phyloP scores from a whole-genome alignment of 2,113 vertebrate species.

The Mesocricetus auratus region DNA sequence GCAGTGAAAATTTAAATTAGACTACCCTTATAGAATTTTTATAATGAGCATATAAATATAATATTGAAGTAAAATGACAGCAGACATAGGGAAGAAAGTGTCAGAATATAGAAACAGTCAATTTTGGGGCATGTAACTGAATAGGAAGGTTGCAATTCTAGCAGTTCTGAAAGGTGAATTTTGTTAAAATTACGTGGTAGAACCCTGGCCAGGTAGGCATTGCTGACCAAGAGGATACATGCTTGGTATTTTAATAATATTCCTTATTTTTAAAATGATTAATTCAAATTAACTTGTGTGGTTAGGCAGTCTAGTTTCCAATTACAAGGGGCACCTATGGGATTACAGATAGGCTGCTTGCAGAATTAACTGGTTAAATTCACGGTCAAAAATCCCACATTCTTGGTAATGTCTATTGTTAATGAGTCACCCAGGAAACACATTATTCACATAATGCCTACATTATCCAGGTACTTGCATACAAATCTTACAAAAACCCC shows the following conservation, averaged over 20 bases:
- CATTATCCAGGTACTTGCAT: neutral
- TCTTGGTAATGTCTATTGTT: neutral
- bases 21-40: constrained; percentile 37
- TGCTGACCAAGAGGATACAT: neutral
- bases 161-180: neutral
- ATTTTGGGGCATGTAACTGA: neutral
- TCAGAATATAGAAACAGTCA: constrained; percentile 31
- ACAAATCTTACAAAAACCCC: constrained; percentile 22
- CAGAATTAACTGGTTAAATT: neutral
- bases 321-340: neutral
- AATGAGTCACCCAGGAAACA: neutral
- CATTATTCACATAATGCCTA: neutral
- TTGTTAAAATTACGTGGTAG: constrained; percentile 4
- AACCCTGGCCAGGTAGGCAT: neutral
- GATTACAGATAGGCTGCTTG: neutral
- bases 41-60: constrained; percentile 2
- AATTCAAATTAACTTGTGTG: constrained; percentile 30
- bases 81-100: neutral
- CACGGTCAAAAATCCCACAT: neutral
- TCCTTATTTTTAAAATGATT: constrained; percentile 46
- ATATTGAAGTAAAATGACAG: constrained; percentile 49
- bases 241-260: constrained; percentile 43
- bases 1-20: neutral
- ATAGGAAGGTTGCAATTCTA: neutral
- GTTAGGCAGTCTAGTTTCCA: constrained; percentile 44